phyloP scores from a whole-genome alignment of 2,888 invertebrate genomes.

The Barypeithes pellucidus region DNA sequence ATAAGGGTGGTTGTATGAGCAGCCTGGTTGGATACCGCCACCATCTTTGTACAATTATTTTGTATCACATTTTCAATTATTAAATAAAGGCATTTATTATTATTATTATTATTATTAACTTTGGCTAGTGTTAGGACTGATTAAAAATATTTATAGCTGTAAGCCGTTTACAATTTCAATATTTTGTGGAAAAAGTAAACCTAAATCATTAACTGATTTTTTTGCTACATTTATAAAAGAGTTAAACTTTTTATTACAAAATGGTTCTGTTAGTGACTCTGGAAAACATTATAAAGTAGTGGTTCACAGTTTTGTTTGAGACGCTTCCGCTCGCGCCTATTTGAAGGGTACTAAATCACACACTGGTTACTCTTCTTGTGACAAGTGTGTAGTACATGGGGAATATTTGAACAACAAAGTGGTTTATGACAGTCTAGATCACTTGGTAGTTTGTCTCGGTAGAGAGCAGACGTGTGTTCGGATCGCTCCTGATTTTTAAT shows the following conservation, averaged over 20 bases:
- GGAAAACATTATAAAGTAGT: conserved; percentile 42
- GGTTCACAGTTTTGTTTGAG: conserved; percentile 37
- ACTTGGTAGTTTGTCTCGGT: no score
- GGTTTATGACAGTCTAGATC: background rate
- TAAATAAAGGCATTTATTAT: no score
- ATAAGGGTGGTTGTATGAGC: no score
- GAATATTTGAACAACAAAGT: conserved; percentile 3
- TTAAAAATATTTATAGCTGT: conserved; percentile 19
- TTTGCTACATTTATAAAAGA: conserved; percentile 14
- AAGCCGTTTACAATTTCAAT: conserved; percentile 18
- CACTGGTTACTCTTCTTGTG: conserved; percentile 38
- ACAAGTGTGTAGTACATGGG: conserved; percentile 28
- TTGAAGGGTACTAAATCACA: conserved; percentile 39
- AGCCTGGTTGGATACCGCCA: no score
- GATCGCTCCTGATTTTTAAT: no score
- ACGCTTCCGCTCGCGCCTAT: conserved; percentile 35
- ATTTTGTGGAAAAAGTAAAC: conserved; percentile 25
- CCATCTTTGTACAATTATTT: no score
- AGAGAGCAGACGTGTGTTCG: no score
- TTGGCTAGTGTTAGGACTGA: conserved; percentile 35
- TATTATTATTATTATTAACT: no score
- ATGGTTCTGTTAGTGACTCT: background rate
- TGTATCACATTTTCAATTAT: no score
- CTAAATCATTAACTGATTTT: conserved; percentile 1
- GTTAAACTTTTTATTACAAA: conserved; percentile 13